phyloP scores from a whole-genome alignment of 2,888 invertebrate genomes.

The Sisyra nigra region DNA sequence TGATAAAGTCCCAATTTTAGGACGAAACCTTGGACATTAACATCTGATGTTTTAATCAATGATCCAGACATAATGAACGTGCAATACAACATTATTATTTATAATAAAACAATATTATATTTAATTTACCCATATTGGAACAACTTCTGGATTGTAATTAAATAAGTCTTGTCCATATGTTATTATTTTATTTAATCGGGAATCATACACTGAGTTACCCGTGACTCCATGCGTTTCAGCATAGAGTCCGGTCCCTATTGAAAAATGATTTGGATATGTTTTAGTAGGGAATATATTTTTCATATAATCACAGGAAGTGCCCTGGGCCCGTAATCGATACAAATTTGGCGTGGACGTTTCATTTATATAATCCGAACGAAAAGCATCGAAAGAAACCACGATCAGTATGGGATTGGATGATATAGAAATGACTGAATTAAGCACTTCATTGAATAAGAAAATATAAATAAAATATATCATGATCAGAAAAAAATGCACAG shows the following conservation, averaged over 20 bases:
- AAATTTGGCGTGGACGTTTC: conserved; percentile 39
- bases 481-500: not conserved
- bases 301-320: conserved; percentile 40
- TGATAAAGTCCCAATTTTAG: not conserved
- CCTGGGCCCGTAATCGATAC: conserved; percentile 33
- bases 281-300: conserved; percentile 48
- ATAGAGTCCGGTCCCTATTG: conserved; percentile 52
- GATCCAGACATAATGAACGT: no score
- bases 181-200: conserved; percentile 20
- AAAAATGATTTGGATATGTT: conserved; percentile 60
- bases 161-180: conserved; percentile 29
- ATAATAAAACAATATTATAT: no score
- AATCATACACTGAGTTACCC: conserved; percentile 42
- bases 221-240: conserved; percentile 53
- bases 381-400: conserved; percentile 53
- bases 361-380: conserved; percentile 47
- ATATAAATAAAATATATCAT: not conserved
- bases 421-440: conserved; percentile 15
- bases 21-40: no score
- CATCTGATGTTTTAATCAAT: no score
- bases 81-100: no score
- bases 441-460: not conserved
- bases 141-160: conserved; percentile 33
- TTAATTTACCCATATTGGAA: conserved; percentile 47
- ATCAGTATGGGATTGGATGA: conserved; percentile 33